Percentiles rank a stretch among this genome's conserved stretches.
Evolutionary conservation across 2,797 vertebrate genomes (phyloP).

Genomic region (Gymnothorax javanicus): DNA sequence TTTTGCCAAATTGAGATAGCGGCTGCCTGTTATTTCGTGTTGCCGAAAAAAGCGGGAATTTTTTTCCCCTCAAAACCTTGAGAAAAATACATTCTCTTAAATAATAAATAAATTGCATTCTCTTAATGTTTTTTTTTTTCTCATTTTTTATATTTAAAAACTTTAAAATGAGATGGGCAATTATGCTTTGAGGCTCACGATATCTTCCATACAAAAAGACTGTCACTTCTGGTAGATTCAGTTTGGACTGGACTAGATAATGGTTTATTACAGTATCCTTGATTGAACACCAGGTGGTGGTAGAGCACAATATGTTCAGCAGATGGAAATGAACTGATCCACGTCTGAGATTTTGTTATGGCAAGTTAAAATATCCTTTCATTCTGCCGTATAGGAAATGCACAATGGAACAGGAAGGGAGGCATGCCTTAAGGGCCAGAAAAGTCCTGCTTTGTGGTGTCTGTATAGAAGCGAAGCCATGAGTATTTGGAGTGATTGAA

Average conservation of each 20-base stretch:
- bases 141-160: too few species aligned
- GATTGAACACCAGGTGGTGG: slow-evolving; percentile 63
- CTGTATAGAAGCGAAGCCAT: not conserved
- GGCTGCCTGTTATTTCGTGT: too few species aligned
- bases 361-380: slow-evolving; percentile 47
- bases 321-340: not conserved
- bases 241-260: slow-evolving; percentile 23
- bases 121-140: too few species aligned
- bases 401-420: slow-evolving; percentile 56
- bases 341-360: not conserved
- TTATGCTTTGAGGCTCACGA: too few species aligned
- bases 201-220: not conserved
- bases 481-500: not conserved
- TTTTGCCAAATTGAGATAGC: too few species aligned
- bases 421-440: not conserved
- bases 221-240: not conserved
- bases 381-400: slow-evolving; percentile 16
- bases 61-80: too few species aligned
- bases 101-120: too few species aligned
- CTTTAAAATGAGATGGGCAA: too few species aligned
- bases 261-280: slow-evolving; percentile 48
- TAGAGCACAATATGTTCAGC: not conserved
- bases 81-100: too few species aligned
- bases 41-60: too few species aligned
- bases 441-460: not conserved